Base-by-base conservation (phyloP, 2,797 vertebrate species). In the Percopsis omiscomaycus region DNA sequence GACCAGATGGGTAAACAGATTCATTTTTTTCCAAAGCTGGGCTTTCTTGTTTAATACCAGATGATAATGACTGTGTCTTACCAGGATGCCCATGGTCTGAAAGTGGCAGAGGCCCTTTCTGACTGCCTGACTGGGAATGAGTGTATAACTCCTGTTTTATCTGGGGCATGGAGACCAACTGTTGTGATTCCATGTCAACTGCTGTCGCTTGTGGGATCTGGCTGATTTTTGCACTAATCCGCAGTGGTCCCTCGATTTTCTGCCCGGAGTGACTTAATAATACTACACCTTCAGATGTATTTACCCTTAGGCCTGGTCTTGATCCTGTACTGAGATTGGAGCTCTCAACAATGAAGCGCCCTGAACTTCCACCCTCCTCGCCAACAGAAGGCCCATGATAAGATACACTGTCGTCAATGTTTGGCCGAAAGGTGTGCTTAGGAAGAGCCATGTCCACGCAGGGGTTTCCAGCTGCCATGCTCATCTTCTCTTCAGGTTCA, bases 171-270 rank as follows among this genome's bases (percentile, higher is more conserved):
- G 96, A 93, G 1, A 98, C 96, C 0, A 98, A 91, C 84, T 97
- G 98, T 60, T 98, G 97, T 59, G 98, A 97, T 69, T 99, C 98
- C 0, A 99, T 98, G 77, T 99, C 98, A 22, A 96, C 94, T 0
- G 94, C 94, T 0, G 96, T 96, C 29, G 97, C 96, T 0, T 95
- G 96, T 16, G 98, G 97, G 60, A 99, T 99, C 86, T 96, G 96
- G 87, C 97, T 99, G 68, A 99, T 99, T 87, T 98, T 98, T 58
- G 98, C 97, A 70, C 95, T 97, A 42, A 99, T 96, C 4, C 97
- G 89, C 73, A 95, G 96, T 0, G 94, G 95, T 6, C 98, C 98
- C 83, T 99, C 97, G 0, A 94, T 96, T 86, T 99, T 99, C 85
- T 99, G 96, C 0, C 97, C 96, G 0, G 98, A 99, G 71, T 98